Evolutionary conservation across 2,888 invertebrate genomes (phyloP).

Genomic region (Drosophila lacicola): DNA sequence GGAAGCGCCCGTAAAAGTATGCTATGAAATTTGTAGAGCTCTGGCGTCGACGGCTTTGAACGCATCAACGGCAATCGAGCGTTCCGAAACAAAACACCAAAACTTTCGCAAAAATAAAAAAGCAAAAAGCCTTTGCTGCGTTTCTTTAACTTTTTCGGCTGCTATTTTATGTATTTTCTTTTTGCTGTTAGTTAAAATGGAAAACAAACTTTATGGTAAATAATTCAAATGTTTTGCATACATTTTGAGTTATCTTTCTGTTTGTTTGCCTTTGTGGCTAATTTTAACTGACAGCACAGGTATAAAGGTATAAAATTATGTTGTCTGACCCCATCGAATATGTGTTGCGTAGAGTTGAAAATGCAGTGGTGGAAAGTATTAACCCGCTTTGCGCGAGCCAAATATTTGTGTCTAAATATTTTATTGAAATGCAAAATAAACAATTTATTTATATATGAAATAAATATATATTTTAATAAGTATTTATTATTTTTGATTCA

Average conservation of each 20-base stretch:
- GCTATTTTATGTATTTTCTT: conserved; percentile 12
- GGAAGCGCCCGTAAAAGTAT: conserved; percentile 72
- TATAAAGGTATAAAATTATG: conserved; percentile 1
- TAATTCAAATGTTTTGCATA: conserved; percentile 63
- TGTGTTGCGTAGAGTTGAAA: too few relatives aligned
- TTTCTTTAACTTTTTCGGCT: conserved; percentile 16
- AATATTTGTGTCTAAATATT: background rate
- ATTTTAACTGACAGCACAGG: conserved; percentile 9
- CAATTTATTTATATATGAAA: background rate
- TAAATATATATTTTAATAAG: background rate
- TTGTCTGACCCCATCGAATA: background rate
- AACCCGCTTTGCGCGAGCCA: too few relatives aligned
- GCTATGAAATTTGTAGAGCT: conserved; percentile 69
- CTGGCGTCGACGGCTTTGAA: conserved; percentile 47
- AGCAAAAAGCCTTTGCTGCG: conserved; percentile 7
- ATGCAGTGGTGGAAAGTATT: too few relatives aligned
- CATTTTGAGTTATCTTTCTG: conserved; percentile 25
- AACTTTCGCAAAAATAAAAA: conserved; percentile 24
- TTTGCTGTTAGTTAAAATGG: conserved; percentile 26
- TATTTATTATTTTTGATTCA: too few relatives aligned
- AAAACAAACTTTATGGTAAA: conserved; percentile 64
- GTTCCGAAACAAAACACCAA: conserved; percentile 46
- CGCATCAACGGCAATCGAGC: conserved; percentile 67
- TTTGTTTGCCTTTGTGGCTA: conserved; percentile 25
- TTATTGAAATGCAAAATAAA: too few relatives aligned